These are phyloP conservation scores for Sinotaia quadrata DNA, from an alignment of 2,888 invertebrate genomes.

Conservation along the genomic window DNA sequence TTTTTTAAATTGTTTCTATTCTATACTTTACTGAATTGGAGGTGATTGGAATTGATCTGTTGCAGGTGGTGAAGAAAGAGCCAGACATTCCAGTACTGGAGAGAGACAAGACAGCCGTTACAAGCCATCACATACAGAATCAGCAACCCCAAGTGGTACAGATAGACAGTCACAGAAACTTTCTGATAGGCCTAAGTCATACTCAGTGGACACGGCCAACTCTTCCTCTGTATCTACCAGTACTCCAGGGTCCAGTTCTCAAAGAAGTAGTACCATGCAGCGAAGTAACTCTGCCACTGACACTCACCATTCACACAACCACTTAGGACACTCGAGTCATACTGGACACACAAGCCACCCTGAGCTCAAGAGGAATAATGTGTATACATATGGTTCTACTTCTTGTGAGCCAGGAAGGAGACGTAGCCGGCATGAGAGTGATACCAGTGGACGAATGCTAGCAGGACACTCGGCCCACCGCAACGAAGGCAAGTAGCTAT, in stretches of 20 bases:
- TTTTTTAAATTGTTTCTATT: too few species aligned
- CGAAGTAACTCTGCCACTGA: conserved; percentile 12
- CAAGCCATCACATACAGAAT: conserved; percentile 1
- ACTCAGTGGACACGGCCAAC: conserved; percentile 2
- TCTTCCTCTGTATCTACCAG: conserved; percentile 6
- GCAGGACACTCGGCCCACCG: conserved; percentile 28
- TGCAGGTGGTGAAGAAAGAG: conserved; percentile 12
- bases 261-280: not conserved
- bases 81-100: conserved; percentile 21
- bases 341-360: conserved; percentile 11
- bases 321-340: conserved; percentile 12
- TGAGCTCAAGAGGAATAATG: conserved; percentile 26
- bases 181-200: conserved; percentile 14
- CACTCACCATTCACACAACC: conserved; percentile 17
- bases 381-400: conserved; percentile 20
- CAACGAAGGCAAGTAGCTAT: conserved; percentile 36
- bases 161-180: conserved; percentile 15
- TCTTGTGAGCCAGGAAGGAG: conserved; percentile 41
- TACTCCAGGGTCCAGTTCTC: not conserved
- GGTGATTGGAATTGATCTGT: not conserved
- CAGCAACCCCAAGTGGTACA: conserved; percentile 2
- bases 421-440: conserved; percentile 50
- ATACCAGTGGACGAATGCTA: conserved; percentile 43
- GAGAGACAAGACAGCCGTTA: conserved; percentile 7
- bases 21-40: not conserved